These are phyloP conservation scores for Cochlearius cochlearius DNA, from an alignment of 2,113 vertebrate species.

Conservation along the genomic window DNA sequence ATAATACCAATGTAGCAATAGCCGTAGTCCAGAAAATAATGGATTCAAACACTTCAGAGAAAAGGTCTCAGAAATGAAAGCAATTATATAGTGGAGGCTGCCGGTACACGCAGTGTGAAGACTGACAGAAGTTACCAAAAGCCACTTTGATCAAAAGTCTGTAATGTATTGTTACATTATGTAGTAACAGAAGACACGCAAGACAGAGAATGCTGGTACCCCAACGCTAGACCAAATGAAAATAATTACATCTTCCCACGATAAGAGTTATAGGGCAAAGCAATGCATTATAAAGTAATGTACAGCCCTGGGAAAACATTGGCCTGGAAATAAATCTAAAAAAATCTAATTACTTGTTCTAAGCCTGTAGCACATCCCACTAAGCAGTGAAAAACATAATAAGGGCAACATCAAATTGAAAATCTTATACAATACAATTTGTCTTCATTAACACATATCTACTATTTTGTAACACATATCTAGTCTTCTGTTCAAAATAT, in stretches of 20 bases:
- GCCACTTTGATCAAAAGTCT: background rate
- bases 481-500: background rate
- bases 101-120: background rate
- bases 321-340: conserved; percentile 45
- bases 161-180: background rate
- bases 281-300: conserved; percentile 14
- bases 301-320: conserved; percentile 33
- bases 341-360: conserved; percentile 51
- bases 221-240: background rate
- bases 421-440: background rate
- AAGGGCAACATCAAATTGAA: conserved; percentile 25
- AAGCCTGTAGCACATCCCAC: background rate
- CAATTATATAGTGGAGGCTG: rapidly evolving
- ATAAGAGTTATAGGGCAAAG: conserved; percentile 31
- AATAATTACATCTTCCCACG: background rate
- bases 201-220: background rate
- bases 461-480: background rate
- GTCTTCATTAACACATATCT: conserved; percentile 28
- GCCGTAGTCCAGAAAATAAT: background rate
- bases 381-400: conserved; percentile 22
- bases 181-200: background rate
- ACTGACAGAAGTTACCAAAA: background rate
- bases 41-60: background rate
- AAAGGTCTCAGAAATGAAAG: background rate
- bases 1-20: background rate